phyloP scores from a whole-genome alignment of 2,888 invertebrate genomes.

The Watsonalla binaria region DNA sequence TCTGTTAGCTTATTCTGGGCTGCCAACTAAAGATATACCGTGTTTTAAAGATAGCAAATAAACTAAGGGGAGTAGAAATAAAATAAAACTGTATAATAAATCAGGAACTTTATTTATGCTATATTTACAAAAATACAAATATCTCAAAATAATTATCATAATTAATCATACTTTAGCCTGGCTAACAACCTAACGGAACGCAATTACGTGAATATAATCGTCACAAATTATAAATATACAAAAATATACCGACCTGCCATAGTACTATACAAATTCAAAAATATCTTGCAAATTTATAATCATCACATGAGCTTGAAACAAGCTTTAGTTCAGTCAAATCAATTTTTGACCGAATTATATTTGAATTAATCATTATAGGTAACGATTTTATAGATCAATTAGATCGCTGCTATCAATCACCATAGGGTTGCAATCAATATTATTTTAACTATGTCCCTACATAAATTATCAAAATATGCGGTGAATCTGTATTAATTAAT shows the following conservation, averaged over 20 bases:
- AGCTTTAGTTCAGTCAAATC: too few relatives aligned
- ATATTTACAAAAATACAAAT: conserved; percentile 75
- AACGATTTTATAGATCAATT: too few relatives aligned
- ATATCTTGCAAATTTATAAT: too few relatives aligned
- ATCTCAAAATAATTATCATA: conserved; percentile 63
- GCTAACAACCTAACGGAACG: conserved; percentile 47
- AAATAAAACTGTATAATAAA: conserved; percentile 41
- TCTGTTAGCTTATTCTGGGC: background rate
- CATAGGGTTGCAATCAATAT: too few relatives aligned
- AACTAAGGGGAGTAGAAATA: background rate
- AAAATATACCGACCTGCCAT: conserved; percentile 1
- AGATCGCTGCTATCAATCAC: too few relatives aligned
- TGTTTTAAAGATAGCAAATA: too few relatives aligned
- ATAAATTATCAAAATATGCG: too few relatives aligned
- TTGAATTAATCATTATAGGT: too few relatives aligned
- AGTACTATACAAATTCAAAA: background rate
- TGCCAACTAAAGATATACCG: background rate
- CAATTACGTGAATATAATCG: background rate
- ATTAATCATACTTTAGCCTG: conserved; percentile 43
- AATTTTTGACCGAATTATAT: too few relatives aligned
- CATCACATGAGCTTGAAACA: too few relatives aligned
- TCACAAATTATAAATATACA: conserved; percentile 18
- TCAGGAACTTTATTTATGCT: conserved; percentile 76
- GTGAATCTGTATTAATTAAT: too few relatives aligned
- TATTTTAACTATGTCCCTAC: too few relatives aligned